Conservation (phyloP, 2,888 invertebrate genomes). For the Agrochola lychnidis region DNA sequence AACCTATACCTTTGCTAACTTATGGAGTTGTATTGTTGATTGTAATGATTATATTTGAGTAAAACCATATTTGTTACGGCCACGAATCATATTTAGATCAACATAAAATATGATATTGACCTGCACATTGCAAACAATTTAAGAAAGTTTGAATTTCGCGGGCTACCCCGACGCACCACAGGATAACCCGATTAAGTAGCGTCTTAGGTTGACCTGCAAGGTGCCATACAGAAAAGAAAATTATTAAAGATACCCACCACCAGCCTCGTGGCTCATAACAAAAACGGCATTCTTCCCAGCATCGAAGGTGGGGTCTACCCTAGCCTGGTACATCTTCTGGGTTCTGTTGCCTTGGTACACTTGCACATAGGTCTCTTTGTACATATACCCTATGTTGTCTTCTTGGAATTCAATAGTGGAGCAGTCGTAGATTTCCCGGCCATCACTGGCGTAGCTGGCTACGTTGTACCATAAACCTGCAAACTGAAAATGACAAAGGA, state of each 20-base stretch:
- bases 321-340: slow-evolving; percentile 85
- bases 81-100: too few species aligned
- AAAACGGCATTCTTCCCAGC: slow-evolving; percentile 85
- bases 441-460: slow-evolving; percentile 85
- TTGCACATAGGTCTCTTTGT: slow-evolving; percentile 83
- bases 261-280: slow-evolving; percentile 85
- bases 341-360: slow-evolving; percentile 81
- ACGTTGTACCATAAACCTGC: slow-evolving; percentile 87
- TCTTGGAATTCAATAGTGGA: slow-evolving; percentile 85
- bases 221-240: neutral
- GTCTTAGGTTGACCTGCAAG: neutral
- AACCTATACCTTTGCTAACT: too few species aligned
- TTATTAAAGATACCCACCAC: slow-evolving; percentile 73
- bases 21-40: too few species aligned
- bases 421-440: slow-evolving; percentile 82
- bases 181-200: too few species aligned
- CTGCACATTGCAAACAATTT: too few species aligned
- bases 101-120: too few species aligned
- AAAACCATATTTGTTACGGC: too few species aligned
- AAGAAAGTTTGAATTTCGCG: too few species aligned
- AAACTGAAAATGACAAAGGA: slow-evolving; percentile 74
- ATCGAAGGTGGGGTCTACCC: slow-evolving; percentile 87
- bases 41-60: too few species aligned
- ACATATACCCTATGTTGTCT: slow-evolving; percentile 85
- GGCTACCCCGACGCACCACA: neutral